Percentiles rank a stretch among this genome's conserved stretches.
These are phyloP conservation scores for Lithosia quadra DNA, from an alignment of 2,888 invertebrate species.

Conservation along the genomic window DNA sequence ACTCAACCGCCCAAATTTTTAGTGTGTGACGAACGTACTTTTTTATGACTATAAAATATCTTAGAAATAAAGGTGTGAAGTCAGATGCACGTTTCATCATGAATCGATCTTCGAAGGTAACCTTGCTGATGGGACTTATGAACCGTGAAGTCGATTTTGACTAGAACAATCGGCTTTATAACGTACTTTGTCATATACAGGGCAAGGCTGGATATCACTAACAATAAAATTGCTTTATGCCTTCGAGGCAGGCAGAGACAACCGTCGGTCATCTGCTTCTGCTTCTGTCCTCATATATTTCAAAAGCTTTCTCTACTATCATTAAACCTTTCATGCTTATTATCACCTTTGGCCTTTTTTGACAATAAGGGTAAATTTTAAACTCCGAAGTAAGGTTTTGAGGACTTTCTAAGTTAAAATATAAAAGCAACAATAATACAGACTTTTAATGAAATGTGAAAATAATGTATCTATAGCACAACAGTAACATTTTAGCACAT, in stretches of 20 bases:
- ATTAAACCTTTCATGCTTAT: neutral
- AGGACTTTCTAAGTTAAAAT: neutral
- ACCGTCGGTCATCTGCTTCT: neutral
- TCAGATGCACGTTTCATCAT: slow-evolving; percentile 15
- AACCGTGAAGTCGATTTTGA: slow-evolving; percentile 22
- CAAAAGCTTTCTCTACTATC: neutral
- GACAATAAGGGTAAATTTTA: neutral
- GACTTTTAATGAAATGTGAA: neutral
- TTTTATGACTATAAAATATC: slow-evolving; percentile 2
- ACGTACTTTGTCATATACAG: neutral
- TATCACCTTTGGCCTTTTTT: neutral
- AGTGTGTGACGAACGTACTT: neutral
- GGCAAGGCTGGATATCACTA: too few relatives aligned
- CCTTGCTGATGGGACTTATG: slow-evolving; percentile 16
- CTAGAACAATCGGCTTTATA: slow-evolving; percentile 12
- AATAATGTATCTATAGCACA: neutral
- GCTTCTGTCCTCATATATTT: neutral
- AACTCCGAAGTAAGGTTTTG: neutral
- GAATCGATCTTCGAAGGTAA: slow-evolving; percentile 6
- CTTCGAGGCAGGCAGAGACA: too few relatives aligned
- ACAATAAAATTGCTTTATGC: too few relatives aligned
- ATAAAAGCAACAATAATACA: neutral
- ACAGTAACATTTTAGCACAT: neutral
- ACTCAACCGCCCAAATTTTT: neutral
- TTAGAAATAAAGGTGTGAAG: slow-evolving; percentile 8